Conservation (phyloP, 2,797 vertebrate genomes). For the Nothura maculosa region DNA sequence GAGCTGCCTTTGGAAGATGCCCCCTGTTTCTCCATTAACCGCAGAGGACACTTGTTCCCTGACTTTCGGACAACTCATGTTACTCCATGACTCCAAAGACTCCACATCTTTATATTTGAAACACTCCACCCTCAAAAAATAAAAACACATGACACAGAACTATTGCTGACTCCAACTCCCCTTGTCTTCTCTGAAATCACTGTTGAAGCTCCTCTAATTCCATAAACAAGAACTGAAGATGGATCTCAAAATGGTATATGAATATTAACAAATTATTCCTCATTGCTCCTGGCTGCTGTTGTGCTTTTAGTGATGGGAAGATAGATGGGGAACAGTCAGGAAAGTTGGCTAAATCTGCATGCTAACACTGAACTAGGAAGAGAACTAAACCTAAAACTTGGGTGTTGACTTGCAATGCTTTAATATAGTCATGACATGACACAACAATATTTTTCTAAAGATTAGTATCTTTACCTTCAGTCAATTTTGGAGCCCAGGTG, state of each 20-base stretch:
- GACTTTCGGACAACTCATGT: not conserved
- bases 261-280: not conserved
- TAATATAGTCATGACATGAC: not conserved
- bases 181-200: not conserved
- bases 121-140: not conserved
- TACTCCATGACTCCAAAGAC: too few species aligned
- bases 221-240: not conserved
- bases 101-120: not conserved
- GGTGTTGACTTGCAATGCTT: not conserved
- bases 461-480: not conserved
- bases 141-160: not conserved
- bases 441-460: not conserved
- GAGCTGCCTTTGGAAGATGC: not conserved
- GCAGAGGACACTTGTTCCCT: not conserved
- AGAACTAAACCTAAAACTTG: not conserved
- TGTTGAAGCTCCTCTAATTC: not conserved
- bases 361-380: not conserved
- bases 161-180: not conserved
- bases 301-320: not conserved
- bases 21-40: fast-evolving
- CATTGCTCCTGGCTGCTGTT: not conserved
- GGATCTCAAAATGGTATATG: not conserved
- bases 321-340: not conserved
- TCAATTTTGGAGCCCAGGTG: not conserved
- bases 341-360: not conserved